phyloP scores from a whole-genome alignment of 2,797 vertebrate species.

The Trachurus trachurus region DNA sequence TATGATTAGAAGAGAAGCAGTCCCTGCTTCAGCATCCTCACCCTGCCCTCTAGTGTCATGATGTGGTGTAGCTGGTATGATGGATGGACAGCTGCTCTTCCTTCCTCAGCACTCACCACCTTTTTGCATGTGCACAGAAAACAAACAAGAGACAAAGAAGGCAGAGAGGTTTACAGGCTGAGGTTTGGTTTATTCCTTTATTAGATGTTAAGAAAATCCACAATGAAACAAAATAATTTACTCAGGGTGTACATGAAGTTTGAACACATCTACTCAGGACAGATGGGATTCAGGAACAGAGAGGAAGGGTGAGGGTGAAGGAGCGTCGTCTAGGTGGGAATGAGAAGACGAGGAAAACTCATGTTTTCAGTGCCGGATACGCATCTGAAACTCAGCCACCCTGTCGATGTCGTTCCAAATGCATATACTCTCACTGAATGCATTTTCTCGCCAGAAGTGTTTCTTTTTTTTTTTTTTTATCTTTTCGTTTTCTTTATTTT shows the following conservation, averaged over 20 bases:
- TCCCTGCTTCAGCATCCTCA: neutral
- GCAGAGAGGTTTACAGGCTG: slow-evolving; percentile 9
- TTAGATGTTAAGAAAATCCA: slow-evolving; percentile 99
- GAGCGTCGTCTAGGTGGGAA: slow-evolving; percentile 85
- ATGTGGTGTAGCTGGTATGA: neutral
- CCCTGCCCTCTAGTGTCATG: slow-evolving; percentile 65
- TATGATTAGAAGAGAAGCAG: neutral
- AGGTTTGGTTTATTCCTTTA: slow-evolving; percentile 92
- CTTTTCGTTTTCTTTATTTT: neutral
- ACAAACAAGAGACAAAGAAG: neutral
- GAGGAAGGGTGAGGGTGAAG: slow-evolving; percentile 77
- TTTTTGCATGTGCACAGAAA: neutral
- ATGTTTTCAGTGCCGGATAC: slow-evolving; percentile 87
- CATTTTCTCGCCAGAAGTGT: slow-evolving; percentile 44
- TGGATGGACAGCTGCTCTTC: neutral
- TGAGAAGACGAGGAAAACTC: slow-evolving; percentile 83
- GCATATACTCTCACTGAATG: slow-evolving; percentile 70
- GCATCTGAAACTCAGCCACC: slow-evolving; percentile 72
- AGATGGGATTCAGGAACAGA: slow-evolving; percentile 66
- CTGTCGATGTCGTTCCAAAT: slow-evolving; percentile 69
- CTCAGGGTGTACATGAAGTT: slow-evolving; percentile 95
- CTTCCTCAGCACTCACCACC: neutral
- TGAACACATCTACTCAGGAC: slow-evolving; percentile 93
- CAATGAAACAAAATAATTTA: slow-evolving; percentile 99
- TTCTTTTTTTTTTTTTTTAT: slow-evolving; percentile 5